Percentiles rank a stretch among this genome's conserved stretches.
These are phyloP conservation scores for Sciurus vulgaris DNA, from an alignment of 2,797 vertebrate genomes.

Conservation along the genomic window DNA sequence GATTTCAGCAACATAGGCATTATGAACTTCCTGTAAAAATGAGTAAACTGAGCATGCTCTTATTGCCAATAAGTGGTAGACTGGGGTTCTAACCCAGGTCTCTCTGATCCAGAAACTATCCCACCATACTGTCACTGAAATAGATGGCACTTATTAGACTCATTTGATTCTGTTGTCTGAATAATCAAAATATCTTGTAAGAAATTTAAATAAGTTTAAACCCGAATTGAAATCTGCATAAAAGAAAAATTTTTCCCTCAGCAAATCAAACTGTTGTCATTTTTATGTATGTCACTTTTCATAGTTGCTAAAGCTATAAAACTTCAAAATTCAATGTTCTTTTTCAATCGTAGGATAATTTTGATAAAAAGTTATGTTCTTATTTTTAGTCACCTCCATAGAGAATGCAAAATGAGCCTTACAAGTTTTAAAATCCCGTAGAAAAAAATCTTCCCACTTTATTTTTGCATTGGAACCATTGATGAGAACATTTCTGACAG, in stretches of 20 bases:
- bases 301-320: not conserved
- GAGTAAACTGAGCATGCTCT: not conserved
- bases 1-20: not conserved
- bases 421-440: conserved; percentile 1
- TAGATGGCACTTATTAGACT: not conserved
- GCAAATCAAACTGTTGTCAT: not conserved
- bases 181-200: not conserved
- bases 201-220: not conserved
- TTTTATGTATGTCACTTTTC: not conserved
- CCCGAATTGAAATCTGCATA: not conserved
- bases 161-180: not conserved
- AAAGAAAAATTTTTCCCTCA: not conserved
- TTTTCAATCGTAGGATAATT: not conserved
- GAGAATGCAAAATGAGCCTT: conserved; percentile 16
- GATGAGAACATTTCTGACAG: not conserved
- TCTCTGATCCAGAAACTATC: not conserved
- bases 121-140: not conserved
- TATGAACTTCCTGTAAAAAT: not conserved
- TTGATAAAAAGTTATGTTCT: not conserved
- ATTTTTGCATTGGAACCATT: conserved; percentile 6
- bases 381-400: not conserved
- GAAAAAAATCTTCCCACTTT: conserved; percentile 12
- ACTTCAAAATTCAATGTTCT: not conserved
- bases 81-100: not conserved
- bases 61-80: not conserved